Evolutionary conservation across 2,797 vertebrate species (phyloP).

Genomic region (Percopsis omiscomaycus): DNA sequence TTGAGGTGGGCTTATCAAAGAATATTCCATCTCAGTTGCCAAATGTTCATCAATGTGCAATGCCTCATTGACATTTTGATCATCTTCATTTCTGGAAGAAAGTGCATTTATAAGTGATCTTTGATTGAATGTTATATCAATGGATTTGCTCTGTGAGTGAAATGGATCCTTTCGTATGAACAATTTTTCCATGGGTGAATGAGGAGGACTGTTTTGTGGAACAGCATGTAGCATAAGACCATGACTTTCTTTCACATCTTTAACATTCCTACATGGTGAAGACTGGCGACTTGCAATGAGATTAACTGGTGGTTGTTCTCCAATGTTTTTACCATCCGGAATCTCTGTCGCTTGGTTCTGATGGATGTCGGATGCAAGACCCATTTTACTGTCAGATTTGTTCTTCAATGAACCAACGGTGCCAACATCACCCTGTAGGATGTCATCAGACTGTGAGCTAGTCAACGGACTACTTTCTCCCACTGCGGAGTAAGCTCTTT

Average conservation of each 20-base stretch:
- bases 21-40: constrained; percentile 49
- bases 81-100: constrained; percentile 41
- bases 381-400: constrained; percentile 45
- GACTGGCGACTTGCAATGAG: constrained; percentile 70
- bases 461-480: constrained; percentile 56
- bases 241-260: constrained; percentile 50
- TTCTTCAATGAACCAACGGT: constrained; percentile 47
- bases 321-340: constrained; percentile 66
- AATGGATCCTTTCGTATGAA: constrained; percentile 38
- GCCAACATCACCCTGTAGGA: constrained; percentile 47
- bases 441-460: constrained; percentile 55
- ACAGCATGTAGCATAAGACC: constrained; percentile 39
- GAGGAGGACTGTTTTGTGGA: constrained; percentile 47
- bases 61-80: constrained; percentile 42
- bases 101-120: constrained; percentile 40
- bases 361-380: constrained; percentile 46
- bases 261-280: constrained; percentile 58
- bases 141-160: constrained; percentile 44
- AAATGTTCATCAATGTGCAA: constrained; percentile 40
- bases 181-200: constrained; percentile 40
- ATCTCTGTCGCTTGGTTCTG: constrained; percentile 59
- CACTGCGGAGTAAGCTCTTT: constrained; percentile 48
- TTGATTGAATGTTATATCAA: constrained; percentile 40
- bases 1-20: constrained; percentile 62
- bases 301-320: constrained; percentile 66